These are phyloP conservation scores for Prietella phreatophila DNA, from an alignment of 2,113 vertebrate genomes.

Conservation along the genomic window DNA sequence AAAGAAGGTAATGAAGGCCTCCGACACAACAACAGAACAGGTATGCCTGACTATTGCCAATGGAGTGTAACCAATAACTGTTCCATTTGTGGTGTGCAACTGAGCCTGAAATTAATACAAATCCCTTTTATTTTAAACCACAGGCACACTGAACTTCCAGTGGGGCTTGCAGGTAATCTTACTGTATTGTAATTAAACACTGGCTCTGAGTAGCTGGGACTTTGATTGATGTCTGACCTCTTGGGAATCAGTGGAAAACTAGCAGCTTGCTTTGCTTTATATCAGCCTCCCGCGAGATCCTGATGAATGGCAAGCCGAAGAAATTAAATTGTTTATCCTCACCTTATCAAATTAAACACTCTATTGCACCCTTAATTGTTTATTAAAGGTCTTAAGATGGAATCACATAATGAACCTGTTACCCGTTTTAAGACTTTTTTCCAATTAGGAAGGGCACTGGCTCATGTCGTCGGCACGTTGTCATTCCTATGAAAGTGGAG, in stretches of 20 bases:
- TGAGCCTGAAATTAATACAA: constrained; percentile 55
- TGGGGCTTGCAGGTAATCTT: constrained; percentile 40
- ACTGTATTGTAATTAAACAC: constrained; percentile 53
- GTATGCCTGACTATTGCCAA: constrained; percentile 37
- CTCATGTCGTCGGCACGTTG: constrained; percentile 52
- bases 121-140: constrained; percentile 49
- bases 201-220: constrained; percentile 34
- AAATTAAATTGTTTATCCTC: constrained; percentile 60
- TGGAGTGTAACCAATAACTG: constrained; percentile 49
- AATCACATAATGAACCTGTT: constrained; percentile 60
- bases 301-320: constrained; percentile 52
- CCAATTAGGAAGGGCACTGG: constrained; percentile 58
- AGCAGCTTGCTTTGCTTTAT: constrained; percentile 33
- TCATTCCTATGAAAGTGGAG: constrained; percentile 44
- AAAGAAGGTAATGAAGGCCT: constrained; percentile 42
- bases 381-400: constrained; percentile 62
- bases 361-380: constrained; percentile 60
- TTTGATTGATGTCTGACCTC: constrained; percentile 59
- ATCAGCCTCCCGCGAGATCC: constrained; percentile 39
- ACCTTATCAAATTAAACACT: constrained; percentile 60
- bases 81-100: constrained; percentile 49
- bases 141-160: constrained; percentile 24
- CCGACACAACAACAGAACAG: constrained; percentile 38
- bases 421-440: constrained; percentile 54
- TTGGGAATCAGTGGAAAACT: constrained; percentile 46